Evolutionary conservation across 2,888 invertebrate species (phyloP).

Genomic region (Platycheirus albimanus): DNA sequence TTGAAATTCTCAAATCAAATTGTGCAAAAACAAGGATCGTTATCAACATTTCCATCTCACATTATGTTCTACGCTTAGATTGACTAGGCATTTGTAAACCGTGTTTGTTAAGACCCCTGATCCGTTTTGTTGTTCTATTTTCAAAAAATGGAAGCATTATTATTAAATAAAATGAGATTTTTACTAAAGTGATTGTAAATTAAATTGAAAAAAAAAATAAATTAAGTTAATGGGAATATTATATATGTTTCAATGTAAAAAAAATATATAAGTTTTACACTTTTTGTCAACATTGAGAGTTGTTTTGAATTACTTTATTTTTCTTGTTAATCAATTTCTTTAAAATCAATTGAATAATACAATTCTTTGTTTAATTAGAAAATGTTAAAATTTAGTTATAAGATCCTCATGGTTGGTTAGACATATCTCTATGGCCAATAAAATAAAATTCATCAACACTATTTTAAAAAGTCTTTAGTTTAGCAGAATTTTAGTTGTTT

Average conservation of each 20-base stretch:
- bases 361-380: slow-evolving; percentile 29
- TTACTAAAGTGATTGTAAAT: slow-evolving; percentile 15
- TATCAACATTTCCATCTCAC: too few relatives aligned
- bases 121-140: too few relatives aligned
- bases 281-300: slow-evolving; percentile 11
- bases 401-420: slow-evolving; percentile 46
- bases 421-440: slow-evolving; percentile 51
- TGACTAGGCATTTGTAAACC: too few relatives aligned
- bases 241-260: too few relatives aligned
- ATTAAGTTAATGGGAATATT: too few relatives aligned
- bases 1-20: too few relatives aligned
- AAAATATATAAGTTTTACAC: slow-evolving; percentile 5
- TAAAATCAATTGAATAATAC: slow-evolving; percentile 30
- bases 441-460: slow-evolving; percentile 52
- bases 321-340: neutral
- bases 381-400: slow-evolving; percentile 51
- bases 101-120: too few relatives aligned
- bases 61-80: too few relatives aligned
- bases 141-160: neutral
- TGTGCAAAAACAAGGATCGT: too few relatives aligned
- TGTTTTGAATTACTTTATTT: slow-evolving; percentile 26
- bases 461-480: neutral
- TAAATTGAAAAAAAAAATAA: neutral
- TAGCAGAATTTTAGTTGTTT: too few relatives aligned
- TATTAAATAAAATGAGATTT: slow-evolving; percentile 14